Evolutionary conservation across 2,888 invertebrate species (phyloP).

Genomic region (Cynaeus angustus): DNA sequence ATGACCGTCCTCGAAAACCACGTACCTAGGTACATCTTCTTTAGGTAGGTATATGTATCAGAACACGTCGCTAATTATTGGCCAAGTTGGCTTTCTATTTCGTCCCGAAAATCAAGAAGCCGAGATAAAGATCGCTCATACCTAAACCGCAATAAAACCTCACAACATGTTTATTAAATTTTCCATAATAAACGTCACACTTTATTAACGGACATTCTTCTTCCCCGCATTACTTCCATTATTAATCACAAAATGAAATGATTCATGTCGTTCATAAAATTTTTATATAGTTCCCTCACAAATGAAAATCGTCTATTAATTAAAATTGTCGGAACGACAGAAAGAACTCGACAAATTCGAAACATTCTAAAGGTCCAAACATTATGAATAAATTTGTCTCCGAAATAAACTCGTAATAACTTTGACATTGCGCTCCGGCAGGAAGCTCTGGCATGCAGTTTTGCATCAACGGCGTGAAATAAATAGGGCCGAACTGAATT

Average conservation of each 20-base stretch:
- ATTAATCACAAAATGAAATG: conserved; percentile 17
- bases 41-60: too few species aligned
- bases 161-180: conserved; percentile 30
- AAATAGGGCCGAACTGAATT: conserved; percentile 59
- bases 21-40: too few species aligned
- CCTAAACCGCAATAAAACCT: conserved; percentile 14
- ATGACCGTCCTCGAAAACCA: not conserved
- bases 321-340: conserved; percentile 20
- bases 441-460: conserved; percentile 54
- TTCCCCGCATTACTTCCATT: conserved; percentile 13
- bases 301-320: conserved; percentile 25
- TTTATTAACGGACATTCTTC: conserved; percentile 26
- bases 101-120: conserved; percentile 2
- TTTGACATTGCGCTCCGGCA: conserved; percentile 38
- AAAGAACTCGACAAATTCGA: conserved; percentile 34
- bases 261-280: conserved; percentile 17
- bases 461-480: conserved; percentile 49
- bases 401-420: conserved; percentile 38
- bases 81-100: too few species aligned
- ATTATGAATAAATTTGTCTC: conserved; percentile 41
- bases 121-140: conserved; percentile 12
- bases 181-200: conserved; percentile 26
- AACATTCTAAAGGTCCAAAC: conserved; percentile 12
- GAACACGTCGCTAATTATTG: too few species aligned
- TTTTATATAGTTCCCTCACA: conserved; percentile 11